Evolutionary conservation across 2,888 invertebrate species (phyloP).

Genomic region (Arenicola marina): DNA sequence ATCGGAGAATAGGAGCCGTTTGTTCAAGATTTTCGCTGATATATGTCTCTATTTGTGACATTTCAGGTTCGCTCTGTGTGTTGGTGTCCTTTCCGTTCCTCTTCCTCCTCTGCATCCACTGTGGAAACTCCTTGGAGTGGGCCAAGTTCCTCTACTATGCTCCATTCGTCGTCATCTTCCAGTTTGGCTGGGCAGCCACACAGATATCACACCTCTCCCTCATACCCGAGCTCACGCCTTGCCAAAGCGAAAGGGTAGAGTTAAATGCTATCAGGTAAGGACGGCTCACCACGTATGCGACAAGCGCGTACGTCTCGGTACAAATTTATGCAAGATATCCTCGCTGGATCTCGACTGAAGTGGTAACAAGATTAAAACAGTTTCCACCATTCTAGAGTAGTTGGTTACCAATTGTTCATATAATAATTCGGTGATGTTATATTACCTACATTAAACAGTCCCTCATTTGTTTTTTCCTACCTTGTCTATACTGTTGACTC

Average conservation of each 20-base stretch:
- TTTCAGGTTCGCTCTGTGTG: constrained; percentile 73
- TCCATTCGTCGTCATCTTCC: constrained; percentile 69
- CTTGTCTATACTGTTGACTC: too few species aligned
- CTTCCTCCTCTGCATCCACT: constrained; percentile 77
- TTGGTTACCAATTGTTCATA: too few species aligned
- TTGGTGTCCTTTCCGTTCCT: constrained; percentile 83
- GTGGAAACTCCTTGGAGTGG: constrained; percentile 66
- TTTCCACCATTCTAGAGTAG: too few species aligned
- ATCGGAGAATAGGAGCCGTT: too few species aligned
- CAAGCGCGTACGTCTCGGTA: too few species aligned
- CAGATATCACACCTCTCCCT: constrained; percentile 90
- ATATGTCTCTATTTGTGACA: neutral
- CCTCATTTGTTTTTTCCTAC: too few species aligned
- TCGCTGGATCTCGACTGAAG: too few species aligned
- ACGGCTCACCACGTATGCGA: too few species aligned
- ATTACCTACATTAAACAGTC: too few species aligned
- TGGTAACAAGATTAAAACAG: too few species aligned
- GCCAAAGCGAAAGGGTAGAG: constrained; percentile 58
- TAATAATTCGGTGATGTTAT: too few species aligned
- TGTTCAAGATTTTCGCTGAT: neutral
- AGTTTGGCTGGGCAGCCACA: constrained; percentile 91
- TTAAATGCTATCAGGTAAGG: constrained; percentile 63
- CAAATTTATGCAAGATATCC: too few species aligned
- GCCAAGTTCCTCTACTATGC: constrained; percentile 63
- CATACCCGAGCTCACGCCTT: constrained; percentile 69